These are phyloP conservation scores for Egretta garzetta DNA, from an alignment of 2,113 vertebrate species.

Conservation along the genomic window DNA sequence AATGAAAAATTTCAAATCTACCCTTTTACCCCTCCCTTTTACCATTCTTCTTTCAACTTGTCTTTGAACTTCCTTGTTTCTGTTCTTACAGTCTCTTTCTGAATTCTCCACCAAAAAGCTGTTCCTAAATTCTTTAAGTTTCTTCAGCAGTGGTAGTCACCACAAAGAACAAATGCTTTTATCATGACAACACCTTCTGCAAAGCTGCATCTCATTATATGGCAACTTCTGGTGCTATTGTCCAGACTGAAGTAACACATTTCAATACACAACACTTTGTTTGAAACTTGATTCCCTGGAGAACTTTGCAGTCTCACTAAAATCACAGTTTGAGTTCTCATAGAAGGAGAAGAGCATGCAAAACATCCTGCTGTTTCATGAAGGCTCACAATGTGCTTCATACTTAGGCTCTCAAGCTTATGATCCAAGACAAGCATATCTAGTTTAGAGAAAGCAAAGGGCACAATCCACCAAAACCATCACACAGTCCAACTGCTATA, in stretches of 20 bases:
- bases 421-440: background rate
- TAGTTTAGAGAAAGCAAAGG: background rate
- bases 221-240: background rate
- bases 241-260: background rate
- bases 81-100: background rate
- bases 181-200: background rate
- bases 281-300: background rate
- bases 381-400: background rate
- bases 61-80: background rate
- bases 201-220: background rate
- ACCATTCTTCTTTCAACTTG: background rate
- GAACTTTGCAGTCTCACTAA: background rate
- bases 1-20: background rate
- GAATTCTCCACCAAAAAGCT: background rate
- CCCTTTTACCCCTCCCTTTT: background rate
- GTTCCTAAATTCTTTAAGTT: background rate
- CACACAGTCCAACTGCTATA: background rate
- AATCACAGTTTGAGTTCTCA: background rate
- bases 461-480: background rate
- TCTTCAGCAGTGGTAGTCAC: background rate
- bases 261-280: background rate
- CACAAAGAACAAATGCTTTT: background rate
- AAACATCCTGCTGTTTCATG: accelerated
- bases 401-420: background rate
- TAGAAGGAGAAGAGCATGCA: background rate